Conservation (phyloP, 2,113 vertebrate species). For the Scomber japonicus region DNA sequence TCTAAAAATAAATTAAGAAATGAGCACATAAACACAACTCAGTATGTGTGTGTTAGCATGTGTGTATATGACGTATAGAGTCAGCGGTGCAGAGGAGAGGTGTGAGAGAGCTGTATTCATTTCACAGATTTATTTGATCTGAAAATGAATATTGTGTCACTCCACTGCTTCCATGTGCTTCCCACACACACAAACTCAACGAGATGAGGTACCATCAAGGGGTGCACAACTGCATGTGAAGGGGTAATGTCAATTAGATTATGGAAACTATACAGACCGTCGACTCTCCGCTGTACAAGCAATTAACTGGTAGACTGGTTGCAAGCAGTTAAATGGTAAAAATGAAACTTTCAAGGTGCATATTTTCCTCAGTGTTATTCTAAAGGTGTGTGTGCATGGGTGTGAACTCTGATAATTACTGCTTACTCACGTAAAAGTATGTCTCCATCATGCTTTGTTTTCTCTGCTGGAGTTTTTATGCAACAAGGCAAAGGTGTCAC, state of each 20-base stretch:
- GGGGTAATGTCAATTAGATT: constrained; percentile 44
- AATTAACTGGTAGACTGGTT: constrained; percentile 67
- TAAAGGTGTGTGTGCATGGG: constrained; percentile 9
- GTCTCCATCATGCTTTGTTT: constrained; percentile 1
- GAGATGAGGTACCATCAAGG: constrained; percentile 22
- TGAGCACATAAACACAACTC: constrained; percentile 63
- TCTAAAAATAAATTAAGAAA: constrained; percentile 84
- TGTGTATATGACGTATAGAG: constrained; percentile 33
- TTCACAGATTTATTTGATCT: constrained; percentile 64
- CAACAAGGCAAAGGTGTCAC: background rate
- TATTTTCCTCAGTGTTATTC: constrained; percentile 39
- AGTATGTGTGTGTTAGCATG: constrained; percentile 7
- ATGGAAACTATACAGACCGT: constrained; percentile 38
- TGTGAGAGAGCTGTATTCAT: constrained; percentile 41
- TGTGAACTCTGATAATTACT: constrained; percentile 41
- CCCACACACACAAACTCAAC: background rate
- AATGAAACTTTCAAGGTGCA: constrained; percentile 39
- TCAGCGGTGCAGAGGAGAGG: constrained; percentile 2
- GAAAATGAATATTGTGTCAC: constrained; percentile 51
- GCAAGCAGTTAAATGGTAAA: constrained; percentile 61
- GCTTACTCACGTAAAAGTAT: constrained; percentile 27
- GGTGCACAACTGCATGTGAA: constrained; percentile 17
- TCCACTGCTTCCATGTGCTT: background rate
- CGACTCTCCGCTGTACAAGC: constrained; percentile 20
- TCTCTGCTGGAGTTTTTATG: constrained; percentile 15